Conservation (phyloP, 2,888 invertebrate genomes). For the Yponomeuta evonymella region DNA sequence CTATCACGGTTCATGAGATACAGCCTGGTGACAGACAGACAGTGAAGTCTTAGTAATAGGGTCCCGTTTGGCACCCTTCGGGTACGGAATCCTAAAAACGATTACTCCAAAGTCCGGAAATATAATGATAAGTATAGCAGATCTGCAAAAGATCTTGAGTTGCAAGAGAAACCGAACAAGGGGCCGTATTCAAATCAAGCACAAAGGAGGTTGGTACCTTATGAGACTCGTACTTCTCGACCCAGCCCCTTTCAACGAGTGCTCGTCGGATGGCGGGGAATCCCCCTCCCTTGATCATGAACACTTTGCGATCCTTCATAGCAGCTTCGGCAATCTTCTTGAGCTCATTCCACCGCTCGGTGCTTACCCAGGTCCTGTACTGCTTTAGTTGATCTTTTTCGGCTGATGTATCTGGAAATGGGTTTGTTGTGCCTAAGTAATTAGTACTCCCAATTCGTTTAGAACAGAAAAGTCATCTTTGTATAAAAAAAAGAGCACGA, state of each 20-base stretch:
- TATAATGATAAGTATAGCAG: no score
- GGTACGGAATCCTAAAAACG: no score
- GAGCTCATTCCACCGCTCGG: constrained; percentile 79
- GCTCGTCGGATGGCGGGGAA: constrained; percentile 83
- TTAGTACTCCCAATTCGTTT: neutral
- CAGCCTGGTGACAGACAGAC: no score
- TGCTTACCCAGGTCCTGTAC: constrained; percentile 76
- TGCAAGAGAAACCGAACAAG: no score
- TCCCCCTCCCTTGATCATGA: constrained; percentile 83
- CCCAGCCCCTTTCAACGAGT: constrained; percentile 82
- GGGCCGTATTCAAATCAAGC: no score
- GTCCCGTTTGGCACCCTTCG: no score
- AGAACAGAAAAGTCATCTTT: no score
- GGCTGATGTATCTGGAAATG: constrained; percentile 25
- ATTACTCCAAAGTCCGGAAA: no score
- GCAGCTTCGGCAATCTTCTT: constrained; percentile 80
- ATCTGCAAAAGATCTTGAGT: no score
- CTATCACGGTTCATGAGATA: no score
- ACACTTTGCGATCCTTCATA: constrained; percentile 79
- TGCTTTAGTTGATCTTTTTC: constrained; percentile 65
- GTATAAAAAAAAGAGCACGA: no score
- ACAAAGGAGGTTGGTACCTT: constrained; percentile 41
- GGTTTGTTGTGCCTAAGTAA: neutral
- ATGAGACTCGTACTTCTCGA: constrained; percentile 78
- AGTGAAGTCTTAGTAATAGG: no score